Percentiles rank a stretch among this genome's conserved stretches.
phyloP scores from a whole-genome alignment of 2,113 vertebrate genomes.

The Phocoena sinus region DNA sequence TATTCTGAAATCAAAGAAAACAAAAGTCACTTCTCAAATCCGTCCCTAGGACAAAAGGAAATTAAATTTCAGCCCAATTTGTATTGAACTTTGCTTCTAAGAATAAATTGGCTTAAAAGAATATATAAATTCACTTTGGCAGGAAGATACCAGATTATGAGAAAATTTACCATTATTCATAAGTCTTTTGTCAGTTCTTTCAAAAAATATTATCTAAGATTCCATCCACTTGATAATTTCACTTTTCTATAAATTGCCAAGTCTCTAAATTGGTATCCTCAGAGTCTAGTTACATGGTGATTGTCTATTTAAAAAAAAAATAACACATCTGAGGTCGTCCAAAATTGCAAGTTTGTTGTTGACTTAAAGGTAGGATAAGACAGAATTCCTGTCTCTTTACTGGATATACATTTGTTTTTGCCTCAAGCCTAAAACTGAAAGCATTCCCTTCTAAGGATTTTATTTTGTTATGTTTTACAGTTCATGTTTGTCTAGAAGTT shows the following conservation, averaged over 20 bases:
- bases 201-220: background rate
- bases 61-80: conserved; percentile 32
- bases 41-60: conserved; percentile 40
- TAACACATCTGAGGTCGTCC: background rate
- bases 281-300: background rate
- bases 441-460: background rate
- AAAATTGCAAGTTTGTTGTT: background rate
- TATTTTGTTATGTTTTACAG: background rate
- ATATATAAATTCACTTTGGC: background rate
- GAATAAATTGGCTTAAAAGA: conserved; percentile 40
- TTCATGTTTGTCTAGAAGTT: background rate
- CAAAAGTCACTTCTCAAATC: conserved; percentile 40
- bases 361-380: background rate
- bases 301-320: background rate
- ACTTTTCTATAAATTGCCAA: background rate
- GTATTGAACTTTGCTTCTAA: conserved; percentile 5
- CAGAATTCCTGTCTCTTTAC: background rate
- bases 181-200: background rate
- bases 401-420: background rate
- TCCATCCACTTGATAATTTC: background rate
- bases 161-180: conserved; percentile 9
- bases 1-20: conserved; percentile 59
- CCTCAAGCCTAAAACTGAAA: background rate
- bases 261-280: background rate
- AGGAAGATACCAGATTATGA: background rate